phyloP scores from a whole-genome alignment of 2,797 vertebrate species.

The Chaetodon trifasciatus region DNA sequence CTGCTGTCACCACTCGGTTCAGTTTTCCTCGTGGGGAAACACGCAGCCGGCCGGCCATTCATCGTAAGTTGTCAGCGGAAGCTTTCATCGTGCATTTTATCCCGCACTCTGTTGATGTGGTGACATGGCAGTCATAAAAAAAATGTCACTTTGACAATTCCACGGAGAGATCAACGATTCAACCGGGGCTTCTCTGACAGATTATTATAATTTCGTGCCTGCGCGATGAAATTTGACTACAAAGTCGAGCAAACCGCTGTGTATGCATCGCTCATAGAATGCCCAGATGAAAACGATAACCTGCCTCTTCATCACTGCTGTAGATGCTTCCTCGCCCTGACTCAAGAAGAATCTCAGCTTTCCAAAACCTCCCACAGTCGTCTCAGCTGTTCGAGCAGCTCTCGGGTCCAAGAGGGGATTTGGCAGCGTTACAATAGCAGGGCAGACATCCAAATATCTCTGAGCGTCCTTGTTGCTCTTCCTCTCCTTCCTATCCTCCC shows the following conservation, averaged over 20 bases:
- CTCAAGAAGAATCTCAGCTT: conserved; percentile 46
- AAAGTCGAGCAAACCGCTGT: conserved; percentile 11
- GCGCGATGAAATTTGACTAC: conserved; percentile 27
- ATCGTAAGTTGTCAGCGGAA: conserved; percentile 38
- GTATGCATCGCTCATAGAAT: conserved; percentile 18
- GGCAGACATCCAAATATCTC: conserved; percentile 65
- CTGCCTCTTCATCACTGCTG: conserved; percentile 47
- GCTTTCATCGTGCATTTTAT: conserved; percentile 33
- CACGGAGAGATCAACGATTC: not conserved
- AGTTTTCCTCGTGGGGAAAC: conserved; percentile 13
- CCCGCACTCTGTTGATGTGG: conserved; percentile 20
- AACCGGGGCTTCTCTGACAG: conserved; percentile 19
- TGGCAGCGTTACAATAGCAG: conserved; percentile 65
- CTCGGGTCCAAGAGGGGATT: conserved; percentile 56
- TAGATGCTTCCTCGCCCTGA: conserved; percentile 36
- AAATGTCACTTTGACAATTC: conserved; percentile 35
- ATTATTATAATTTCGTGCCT: conserved; percentile 44
- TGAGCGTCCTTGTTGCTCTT: conserved; percentile 40
- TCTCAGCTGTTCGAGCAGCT: conserved; percentile 58
- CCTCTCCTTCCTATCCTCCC: conserved; percentile 38
- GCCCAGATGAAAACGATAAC: conserved; percentile 47
- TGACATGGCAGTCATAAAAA: conserved; percentile 33
- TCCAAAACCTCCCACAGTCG: conserved; percentile 65
- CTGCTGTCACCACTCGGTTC: conserved; percentile 8
- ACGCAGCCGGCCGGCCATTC: conserved; percentile 13